Evolutionary conservation across 2,888 invertebrate genomes (phyloP).

Genomic region (Ochropleura leucogaster): DNA sequence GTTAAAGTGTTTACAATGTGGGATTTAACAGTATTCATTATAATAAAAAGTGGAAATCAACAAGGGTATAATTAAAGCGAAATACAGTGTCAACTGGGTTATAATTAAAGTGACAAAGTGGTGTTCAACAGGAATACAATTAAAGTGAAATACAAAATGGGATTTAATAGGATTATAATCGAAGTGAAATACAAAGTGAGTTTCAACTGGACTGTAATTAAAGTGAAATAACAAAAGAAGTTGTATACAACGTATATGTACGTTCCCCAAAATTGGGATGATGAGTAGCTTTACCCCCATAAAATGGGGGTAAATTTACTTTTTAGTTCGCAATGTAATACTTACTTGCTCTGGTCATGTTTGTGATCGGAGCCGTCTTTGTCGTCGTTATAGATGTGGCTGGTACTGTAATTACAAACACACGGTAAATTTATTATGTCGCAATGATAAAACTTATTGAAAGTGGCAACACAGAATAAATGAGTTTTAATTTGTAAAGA

Average conservation of each 20-base stretch:
- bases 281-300: not conserved
- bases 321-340: slow-evolving; percentile 39
- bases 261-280: no score
- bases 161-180: no score
- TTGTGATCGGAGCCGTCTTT: slow-evolving; percentile 89
- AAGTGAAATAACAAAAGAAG: no score
- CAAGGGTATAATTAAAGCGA: not conserved
- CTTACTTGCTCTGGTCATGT: slow-evolving; percentile 90
- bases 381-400: slow-evolving; percentile 87
- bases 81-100: not conserved
- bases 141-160: no score
- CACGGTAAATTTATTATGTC: slow-evolving; percentile 32
- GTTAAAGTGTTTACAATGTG: not conserved
- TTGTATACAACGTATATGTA: no score
- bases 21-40: no score
- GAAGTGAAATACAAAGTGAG: no score
- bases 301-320: not conserved
- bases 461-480: slow-evolving; percentile 70
- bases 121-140: no score
- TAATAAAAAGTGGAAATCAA: no score
- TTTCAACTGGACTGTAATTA: no score
- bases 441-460: slow-evolving; percentile 10
- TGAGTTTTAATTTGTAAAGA: not conserved
- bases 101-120: no score
- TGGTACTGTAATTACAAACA: slow-evolving; percentile 83